Evolutionary conservation across 2,888 invertebrate species (phyloP).

Genomic region (Chrysina gloriosa): DNA sequence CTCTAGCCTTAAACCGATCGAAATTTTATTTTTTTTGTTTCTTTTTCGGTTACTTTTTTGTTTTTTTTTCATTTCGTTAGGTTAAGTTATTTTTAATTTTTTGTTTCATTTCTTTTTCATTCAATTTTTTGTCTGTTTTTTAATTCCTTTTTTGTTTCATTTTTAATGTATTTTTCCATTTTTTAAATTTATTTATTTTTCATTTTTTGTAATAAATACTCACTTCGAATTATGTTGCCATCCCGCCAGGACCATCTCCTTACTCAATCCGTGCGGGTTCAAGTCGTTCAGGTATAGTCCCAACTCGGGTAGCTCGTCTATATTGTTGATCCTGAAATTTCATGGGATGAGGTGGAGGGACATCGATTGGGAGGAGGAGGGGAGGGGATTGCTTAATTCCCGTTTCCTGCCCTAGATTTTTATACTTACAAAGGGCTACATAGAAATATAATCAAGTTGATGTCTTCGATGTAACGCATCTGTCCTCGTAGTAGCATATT

Average conservation of each 20-base stretch:
- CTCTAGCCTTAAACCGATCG: slow-evolving; percentile 74
- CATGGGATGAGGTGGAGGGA: too few relatives aligned
- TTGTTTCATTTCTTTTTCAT: too few relatives aligned
- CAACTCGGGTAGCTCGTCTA: slow-evolving; percentile 84
- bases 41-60: too few relatives aligned
- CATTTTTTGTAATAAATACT: too few relatives aligned
- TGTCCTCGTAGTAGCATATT: slow-evolving; percentile 87
- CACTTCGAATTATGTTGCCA: slow-evolving; percentile 86
- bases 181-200: too few relatives aligned
- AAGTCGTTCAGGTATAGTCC: slow-evolving; percentile 85
- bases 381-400: background rate
- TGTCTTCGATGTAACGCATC: slow-evolving; percentile 84
- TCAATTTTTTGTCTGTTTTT: too few relatives aligned
- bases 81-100: too few relatives aligned
- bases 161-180: too few relatives aligned
- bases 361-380: background rate
- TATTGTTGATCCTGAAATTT: slow-evolving; percentile 81
- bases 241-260: slow-evolving; percentile 84
- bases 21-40: too few relatives aligned
- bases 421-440: slow-evolving; percentile 86
- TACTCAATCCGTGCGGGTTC: slow-evolving; percentile 86
- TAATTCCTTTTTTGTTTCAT: too few relatives aligned
- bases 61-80: too few relatives aligned
- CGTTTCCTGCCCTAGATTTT: background rate
- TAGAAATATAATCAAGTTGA: slow-evolving; percentile 84